These are phyloP conservation scores for Patella depressa DNA, from an alignment of 2,888 invertebrate genomes.

Conservation along the genomic window DNA sequence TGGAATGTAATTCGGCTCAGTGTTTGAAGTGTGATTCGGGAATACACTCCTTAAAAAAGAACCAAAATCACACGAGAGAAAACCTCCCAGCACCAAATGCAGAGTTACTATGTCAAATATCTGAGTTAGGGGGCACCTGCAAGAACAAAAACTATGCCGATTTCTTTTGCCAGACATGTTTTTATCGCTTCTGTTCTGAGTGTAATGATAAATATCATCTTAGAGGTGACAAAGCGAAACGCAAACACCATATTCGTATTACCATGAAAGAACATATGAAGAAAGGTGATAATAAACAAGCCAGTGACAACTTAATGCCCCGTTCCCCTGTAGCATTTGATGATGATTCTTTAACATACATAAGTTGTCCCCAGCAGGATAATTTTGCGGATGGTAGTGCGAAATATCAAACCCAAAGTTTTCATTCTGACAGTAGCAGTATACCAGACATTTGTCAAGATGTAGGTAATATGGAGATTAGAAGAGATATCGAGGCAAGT, in stretches of 20 bases:
- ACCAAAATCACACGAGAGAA: constrained; percentile 9
- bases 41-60: constrained; percentile 61
- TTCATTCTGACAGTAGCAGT: constrained; percentile 47
- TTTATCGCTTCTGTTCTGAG: constrained; percentile 62
- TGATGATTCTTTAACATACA: constrained; percentile 61
- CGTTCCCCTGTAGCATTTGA: constrained; percentile 50
- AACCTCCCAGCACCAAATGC: neutral
- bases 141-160: constrained; percentile 68
- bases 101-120: neutral
- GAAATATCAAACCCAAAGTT: constrained; percentile 32
- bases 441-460: constrained; percentile 54
- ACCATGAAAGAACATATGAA: constrained; percentile 39
- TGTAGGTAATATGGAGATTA: constrained; percentile 42
- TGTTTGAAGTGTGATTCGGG: constrained; percentile 67
- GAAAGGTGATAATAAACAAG: constrained; percentile 43
- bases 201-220: constrained; percentile 64
- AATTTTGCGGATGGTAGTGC: constrained; percentile 18
- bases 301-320: constrained; percentile 49
- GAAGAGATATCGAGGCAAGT: constrained; percentile 50
- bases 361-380: constrained; percentile 59
- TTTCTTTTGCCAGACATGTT: constrained; percentile 66
- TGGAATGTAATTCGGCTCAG: constrained; percentile 68
- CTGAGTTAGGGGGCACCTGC: constrained; percentile 45
- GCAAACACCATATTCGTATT: constrained; percentile 40
- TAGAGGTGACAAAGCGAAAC: constrained; percentile 41